phyloP scores from a whole-genome alignment of 2,888 invertebrate genomes.

The Serripes groenlandicus region DNA sequence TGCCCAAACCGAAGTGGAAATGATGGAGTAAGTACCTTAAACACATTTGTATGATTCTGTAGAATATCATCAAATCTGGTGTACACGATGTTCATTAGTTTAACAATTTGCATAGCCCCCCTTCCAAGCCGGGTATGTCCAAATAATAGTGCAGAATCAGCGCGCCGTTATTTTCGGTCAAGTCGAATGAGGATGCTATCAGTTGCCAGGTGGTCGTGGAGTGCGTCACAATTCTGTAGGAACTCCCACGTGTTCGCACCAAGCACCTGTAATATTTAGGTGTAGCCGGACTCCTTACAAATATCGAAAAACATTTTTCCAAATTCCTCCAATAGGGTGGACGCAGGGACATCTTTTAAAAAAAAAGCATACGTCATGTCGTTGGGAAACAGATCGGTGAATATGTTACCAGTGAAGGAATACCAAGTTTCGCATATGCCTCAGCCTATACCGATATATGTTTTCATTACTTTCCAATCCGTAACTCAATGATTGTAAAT shows the following conservation, averaged over 20 bases:
- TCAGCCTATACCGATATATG: too few relatives aligned
- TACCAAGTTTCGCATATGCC: too few relatives aligned
- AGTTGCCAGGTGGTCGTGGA: slow-evolving; percentile 95
- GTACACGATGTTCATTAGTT: slow-evolving; percentile 96
- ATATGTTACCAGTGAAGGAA: too few relatives aligned
- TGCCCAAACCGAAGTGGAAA: neutral
- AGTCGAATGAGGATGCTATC: slow-evolving; percentile 94
- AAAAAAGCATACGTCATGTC: too few relatives aligned
- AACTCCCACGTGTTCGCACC: slow-evolving; percentile 98
- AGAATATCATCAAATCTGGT: slow-evolving; percentile 97
- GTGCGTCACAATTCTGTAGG: slow-evolving; percentile 97
- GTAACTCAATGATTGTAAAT: too few relatives aligned
- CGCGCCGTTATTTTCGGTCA: slow-evolving; percentile 86
- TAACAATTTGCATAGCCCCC: slow-evolving; percentile 98
- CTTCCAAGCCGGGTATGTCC: slow-evolving; percentile 96
- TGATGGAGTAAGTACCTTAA: slow-evolving; percentile 89
- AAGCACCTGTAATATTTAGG: slow-evolving; percentile 96
- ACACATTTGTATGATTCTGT: slow-evolving; percentile 96
- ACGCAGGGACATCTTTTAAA: slow-evolving; percentile 76
- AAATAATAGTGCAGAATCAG: slow-evolving; percentile 97
- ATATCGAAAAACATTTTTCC: slow-evolving; percentile 84
- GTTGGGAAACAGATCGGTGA: too few relatives aligned
- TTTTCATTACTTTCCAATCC: too few relatives aligned
- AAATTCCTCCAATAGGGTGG: slow-evolving; percentile 81
- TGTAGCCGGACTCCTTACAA: slow-evolving; percentile 91